These are phyloP conservation scores for Adelosebastes latens DNA, from an alignment of 2,797 vertebrate genomes.

Conservation along the genomic window DNA sequence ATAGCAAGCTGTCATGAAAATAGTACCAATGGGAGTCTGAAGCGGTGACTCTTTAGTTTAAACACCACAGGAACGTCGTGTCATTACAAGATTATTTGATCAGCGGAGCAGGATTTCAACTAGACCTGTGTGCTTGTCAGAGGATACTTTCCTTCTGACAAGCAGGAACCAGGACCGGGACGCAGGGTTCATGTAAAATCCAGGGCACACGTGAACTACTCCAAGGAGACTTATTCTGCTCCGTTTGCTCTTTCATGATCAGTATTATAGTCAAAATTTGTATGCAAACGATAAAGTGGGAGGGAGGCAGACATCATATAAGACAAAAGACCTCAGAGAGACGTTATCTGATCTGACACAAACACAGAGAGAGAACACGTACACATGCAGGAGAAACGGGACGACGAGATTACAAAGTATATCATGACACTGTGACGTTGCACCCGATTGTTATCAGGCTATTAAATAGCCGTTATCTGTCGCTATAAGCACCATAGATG, in stretches of 20 bases:
- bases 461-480: too few species aligned
- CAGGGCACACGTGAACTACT: not conserved
- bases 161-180: not conserved
- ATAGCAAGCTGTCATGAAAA: slow-evolving; percentile 7
- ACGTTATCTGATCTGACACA: not conserved
- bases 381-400: not conserved
- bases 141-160: not conserved
- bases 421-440: not conserved
- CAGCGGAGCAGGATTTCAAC: slow-evolving; percentile 6
- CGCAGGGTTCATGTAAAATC: not conserved
- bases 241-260: not conserved
- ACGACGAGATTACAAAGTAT: not conserved
- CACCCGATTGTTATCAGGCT: too few species aligned
- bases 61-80: slow-evolving; percentile 1
- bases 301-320: not conserved
- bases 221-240: not conserved
- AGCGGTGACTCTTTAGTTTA: not conserved
- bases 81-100: slow-evolving; percentile 6
- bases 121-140: not conserved
- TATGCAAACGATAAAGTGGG: not conserved
- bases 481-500: too few species aligned
- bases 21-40: not conserved
- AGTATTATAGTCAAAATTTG: not conserved
- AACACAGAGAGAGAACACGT: not conserved
- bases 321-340: not conserved